Percentiles rank a stretch among this genome's conserved stretches.
Evolutionary conservation across 2,113 vertebrate genomes (phyloP).

Genomic region (Ancistrus triradiatus): DNA sequence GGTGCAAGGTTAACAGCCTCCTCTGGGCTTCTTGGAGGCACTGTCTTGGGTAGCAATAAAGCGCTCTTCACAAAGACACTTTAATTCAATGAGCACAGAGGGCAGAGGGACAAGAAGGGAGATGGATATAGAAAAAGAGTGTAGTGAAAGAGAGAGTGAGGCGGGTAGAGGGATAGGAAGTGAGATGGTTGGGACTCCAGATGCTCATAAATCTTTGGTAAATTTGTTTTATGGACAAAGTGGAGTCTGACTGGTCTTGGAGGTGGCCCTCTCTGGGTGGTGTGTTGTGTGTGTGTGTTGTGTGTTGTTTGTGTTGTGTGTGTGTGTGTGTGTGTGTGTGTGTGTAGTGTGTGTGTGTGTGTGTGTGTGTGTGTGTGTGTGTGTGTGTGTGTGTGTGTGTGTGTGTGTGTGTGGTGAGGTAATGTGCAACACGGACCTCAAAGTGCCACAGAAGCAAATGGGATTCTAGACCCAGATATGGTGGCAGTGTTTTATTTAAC

Average conservation of each 20-base stretch:
- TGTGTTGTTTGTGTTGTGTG: conserved; percentile 14
- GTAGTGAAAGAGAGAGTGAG: neutral
- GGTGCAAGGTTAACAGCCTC: conserved; percentile 32
- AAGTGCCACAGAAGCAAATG: conserved; percentile 38
- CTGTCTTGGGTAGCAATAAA: conserved; percentile 58
- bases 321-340: conserved; percentile 34
- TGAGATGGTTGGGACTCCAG: conserved; percentile 36
- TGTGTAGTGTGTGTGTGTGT: conserved; percentile 35
- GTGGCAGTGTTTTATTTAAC: conserved; percentile 21
- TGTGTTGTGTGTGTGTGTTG: conserved; percentile 25
- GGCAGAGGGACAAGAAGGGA: neutral
- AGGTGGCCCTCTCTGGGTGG: conserved; percentile 38
- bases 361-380: conserved; percentile 36
- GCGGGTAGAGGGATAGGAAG: neutral
- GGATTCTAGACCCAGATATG: conserved; percentile 37
- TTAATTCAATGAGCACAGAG: conserved; percentile 50
- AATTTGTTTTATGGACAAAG: conserved; percentile 59
- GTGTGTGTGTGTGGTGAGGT: conserved; percentile 29
- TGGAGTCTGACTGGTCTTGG: conserved; percentile 44
- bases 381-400: conserved; percentile 15
- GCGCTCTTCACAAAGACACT: conserved; percentile 53
- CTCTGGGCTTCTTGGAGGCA: conserved; percentile 45
- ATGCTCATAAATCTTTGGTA: conserved; percentile 55
- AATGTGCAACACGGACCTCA: conserved; percentile 39
- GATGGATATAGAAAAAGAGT: neutral